Conservation (phyloP, 2,797 vertebrate genomes). For the Acrocephalus scirpaceus region DNA sequence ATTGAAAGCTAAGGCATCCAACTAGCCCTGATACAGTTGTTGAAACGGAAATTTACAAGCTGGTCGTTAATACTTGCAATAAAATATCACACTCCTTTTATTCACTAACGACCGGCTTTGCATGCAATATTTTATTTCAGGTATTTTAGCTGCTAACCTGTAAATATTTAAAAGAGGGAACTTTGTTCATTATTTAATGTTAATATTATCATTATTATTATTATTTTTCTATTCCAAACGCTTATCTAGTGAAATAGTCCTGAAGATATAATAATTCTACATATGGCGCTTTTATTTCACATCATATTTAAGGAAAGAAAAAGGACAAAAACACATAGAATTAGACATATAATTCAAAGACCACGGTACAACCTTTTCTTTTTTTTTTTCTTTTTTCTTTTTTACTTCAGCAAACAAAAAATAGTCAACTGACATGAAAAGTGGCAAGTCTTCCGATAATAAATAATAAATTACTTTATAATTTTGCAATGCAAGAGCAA, state of each 20-base stretch:
- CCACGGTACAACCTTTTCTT: slow-evolving; percentile 80
- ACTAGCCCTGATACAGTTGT: slow-evolving; percentile 65
- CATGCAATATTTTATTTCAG: slow-evolving; percentile 72
- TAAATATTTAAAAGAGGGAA: slow-evolving; percentile 74
- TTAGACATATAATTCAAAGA: slow-evolving; percentile 86
- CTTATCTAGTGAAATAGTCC: slow-evolving; percentile 87
- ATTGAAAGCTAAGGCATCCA: slow-evolving; percentile 61
- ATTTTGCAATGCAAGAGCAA: slow-evolving; percentile 92
- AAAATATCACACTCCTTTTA: slow-evolving; percentile 66
- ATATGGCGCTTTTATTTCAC: slow-evolving; percentile 85
- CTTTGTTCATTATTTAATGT: slow-evolving; percentile 64
- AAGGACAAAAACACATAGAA: slow-evolving; percentile 80
- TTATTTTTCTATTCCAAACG: slow-evolving; percentile 78
- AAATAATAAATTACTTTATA: slow-evolving; percentile 99
- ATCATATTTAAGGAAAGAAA: slow-evolving; percentile 79
- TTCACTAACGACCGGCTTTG: slow-evolving; percentile 45
- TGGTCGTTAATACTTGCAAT: slow-evolving; percentile 67
- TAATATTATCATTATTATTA: slow-evolving; percentile 65
- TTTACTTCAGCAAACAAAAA: slow-evolving; percentile 91
- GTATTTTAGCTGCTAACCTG: slow-evolving; percentile 71
- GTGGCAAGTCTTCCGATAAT: slow-evolving; percentile 96
- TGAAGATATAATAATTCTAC: slow-evolving; percentile 84
- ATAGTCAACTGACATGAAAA: slow-evolving; percentile 89
- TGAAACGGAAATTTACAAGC: slow-evolving; percentile 71
- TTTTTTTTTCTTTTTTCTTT: not conserved